These are phyloP conservation scores for Eublepharis macularius DNA, from an alignment of 2,113 vertebrate genomes.

Conservation along the genomic window DNA sequence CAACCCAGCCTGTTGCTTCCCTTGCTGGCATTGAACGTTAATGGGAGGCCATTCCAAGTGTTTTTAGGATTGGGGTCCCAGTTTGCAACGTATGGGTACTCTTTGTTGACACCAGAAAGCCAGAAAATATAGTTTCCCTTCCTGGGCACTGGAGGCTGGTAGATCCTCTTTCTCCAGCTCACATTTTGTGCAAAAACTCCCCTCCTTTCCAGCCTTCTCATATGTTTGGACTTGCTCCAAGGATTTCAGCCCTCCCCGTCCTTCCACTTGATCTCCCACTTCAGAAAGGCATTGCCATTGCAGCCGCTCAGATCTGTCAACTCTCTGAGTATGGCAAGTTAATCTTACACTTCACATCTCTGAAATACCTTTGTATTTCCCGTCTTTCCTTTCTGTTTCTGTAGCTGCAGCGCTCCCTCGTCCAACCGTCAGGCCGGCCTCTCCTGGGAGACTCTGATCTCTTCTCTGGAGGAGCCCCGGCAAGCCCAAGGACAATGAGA, in stretches of 20 bases:
- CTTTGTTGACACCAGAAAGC: no score
- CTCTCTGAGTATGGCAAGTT: slow-evolving; percentile 39
- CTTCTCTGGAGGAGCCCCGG: slow-evolving; percentile 32
- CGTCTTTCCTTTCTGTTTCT: slow-evolving; percentile 28
- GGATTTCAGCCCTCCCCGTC: background rate
- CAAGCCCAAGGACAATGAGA: slow-evolving; percentile 52
- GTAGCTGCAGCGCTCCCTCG: background rate
- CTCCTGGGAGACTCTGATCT: slow-evolving; percentile 28
- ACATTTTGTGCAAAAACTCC: background rate
- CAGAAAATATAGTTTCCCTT: background rate
- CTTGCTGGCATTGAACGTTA: background rate
- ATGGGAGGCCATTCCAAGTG: background rate
- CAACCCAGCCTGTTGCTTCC: background rate
- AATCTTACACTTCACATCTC: slow-evolving; percentile 39
- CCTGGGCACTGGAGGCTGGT: no score
- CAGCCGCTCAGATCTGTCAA: background rate
- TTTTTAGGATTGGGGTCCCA: background rate
- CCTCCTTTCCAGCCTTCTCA: background rate
- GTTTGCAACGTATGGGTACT: background rate
- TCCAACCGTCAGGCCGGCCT: background rate
- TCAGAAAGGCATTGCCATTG: slow-evolving; percentile 16
- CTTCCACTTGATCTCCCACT: slow-evolving; percentile 39
- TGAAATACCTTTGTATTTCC: slow-evolving; percentile 32
- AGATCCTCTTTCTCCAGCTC: background rate
- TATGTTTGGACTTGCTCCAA: background rate